Evolutionary conservation across 2,113 vertebrate species (phyloP).

Genomic region (Platichthys stellatus): DNA sequence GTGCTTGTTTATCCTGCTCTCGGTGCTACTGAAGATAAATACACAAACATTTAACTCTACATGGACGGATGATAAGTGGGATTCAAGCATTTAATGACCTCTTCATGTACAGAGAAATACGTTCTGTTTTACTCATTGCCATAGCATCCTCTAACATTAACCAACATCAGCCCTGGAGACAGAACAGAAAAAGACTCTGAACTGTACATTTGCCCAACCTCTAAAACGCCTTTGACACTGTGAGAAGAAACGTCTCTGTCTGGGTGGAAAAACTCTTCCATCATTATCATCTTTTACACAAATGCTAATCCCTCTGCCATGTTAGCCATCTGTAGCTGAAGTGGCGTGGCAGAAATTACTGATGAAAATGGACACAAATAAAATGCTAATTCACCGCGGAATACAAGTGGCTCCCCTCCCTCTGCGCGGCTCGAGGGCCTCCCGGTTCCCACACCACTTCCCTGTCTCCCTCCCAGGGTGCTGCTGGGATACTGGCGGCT

Average conservation of each 20-base stretch:
- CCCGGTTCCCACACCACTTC: conserved; percentile 81
- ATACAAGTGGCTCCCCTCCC: conserved; percentile 74
- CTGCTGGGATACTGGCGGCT: conserved; percentile 67
- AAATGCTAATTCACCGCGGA: conserved; percentile 76
- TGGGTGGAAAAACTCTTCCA: conserved; percentile 60
- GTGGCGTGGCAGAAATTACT: conserved; percentile 74
- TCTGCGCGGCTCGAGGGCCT: conserved; percentile 70
- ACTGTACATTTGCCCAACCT: neutral
- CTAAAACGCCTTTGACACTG: neutral
- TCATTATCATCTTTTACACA: conserved; percentile 72
- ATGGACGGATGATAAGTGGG: neutral
- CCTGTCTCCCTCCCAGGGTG: conserved; percentile 67
- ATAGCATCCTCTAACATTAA: neutral
- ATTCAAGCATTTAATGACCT: neutral
- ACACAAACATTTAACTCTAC: neutral
- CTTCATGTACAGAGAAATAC: neutral
- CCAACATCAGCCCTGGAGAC: no score
- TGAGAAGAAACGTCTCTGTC: conserved; percentile 57
- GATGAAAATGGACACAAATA: conserved; percentile 78
- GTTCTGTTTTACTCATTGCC: neutral
- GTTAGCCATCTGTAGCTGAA: conserved; percentile 79
- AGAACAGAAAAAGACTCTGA: conserved; percentile 1
- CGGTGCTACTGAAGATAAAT: neutral
- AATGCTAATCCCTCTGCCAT: conserved; percentile 74
- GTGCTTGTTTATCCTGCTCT: neutral